These are phyloP conservation scores for Sebastes alutus DNA, from an alignment of 2,797 vertebrate genomes.

Conservation along the genomic window DNA sequence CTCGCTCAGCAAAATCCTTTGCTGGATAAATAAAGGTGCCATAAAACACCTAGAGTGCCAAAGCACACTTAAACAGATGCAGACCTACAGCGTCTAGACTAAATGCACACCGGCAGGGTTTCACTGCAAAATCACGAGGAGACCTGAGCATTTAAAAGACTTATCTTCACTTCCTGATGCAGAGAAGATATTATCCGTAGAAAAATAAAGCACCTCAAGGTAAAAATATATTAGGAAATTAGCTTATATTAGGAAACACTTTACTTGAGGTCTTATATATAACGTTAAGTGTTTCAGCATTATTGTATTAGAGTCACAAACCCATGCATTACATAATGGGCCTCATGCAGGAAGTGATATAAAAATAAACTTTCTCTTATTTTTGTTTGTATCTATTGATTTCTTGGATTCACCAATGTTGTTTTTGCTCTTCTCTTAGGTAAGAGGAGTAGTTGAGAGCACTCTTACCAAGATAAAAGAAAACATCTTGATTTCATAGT, in stretches of 20 bases:
- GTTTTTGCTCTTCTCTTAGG: too few species aligned
- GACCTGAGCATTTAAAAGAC: background rate
- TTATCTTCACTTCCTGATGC: background rate
- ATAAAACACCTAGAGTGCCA: background rate
- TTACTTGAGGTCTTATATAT: background rate
- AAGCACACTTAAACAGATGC: background rate
- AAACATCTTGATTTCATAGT: too few species aligned
- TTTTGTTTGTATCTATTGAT: too few species aligned
- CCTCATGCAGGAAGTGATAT: too few species aligned
- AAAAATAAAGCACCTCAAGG: background rate
- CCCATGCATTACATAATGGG: background rate
- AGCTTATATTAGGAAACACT: background rate
- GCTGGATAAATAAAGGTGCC: conserved; percentile 25
- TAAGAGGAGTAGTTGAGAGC: too few species aligned
- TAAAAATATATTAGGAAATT: background rate
- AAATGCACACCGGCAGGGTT: background rate
- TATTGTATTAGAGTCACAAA: background rate
- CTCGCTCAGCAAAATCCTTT: conserved; percentile 21
- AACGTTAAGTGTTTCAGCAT: background rate
- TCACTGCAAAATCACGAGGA: background rate
- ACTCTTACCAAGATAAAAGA: too few species aligned
- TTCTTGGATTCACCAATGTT: too few species aligned
- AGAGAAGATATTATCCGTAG: background rate
- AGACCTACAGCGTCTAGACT: background rate
- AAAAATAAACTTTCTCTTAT: too few species aligned